These are phyloP conservation scores for Agrotis puta DNA, from an alignment of 2,888 invertebrate species.

Conservation along the genomic window DNA sequence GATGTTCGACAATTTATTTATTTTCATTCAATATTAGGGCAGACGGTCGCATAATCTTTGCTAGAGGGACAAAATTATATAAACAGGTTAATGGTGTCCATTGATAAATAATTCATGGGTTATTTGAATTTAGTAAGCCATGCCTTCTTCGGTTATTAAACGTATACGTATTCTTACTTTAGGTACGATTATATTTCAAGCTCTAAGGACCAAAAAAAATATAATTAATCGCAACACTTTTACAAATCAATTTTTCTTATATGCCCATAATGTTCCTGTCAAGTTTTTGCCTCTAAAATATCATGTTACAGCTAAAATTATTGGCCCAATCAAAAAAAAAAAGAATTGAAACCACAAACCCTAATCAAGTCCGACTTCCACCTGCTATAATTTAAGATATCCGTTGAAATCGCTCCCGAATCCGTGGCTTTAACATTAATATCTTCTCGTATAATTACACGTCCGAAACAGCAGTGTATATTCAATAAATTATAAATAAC, in stretches of 20 bases:
- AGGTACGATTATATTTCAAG: not conserved
- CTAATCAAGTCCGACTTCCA: constrained; percentile 19
- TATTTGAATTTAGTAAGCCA: constrained; percentile 35
- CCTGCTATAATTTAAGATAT: constrained; percentile 48
- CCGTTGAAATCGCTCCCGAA: constrained; percentile 53
- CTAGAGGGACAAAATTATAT: constrained; percentile 56
- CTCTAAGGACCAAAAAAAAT: not conserved
- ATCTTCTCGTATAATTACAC: constrained; percentile 51
- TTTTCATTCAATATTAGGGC: constrained; percentile 42
- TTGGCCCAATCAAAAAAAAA: constrained; percentile 5
- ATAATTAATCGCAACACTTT: not conserved
- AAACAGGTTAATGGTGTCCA: constrained; percentile 36
- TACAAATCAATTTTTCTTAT: not conserved
- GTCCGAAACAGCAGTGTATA: constrained; percentile 44
- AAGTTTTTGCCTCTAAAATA: constrained; percentile 9
- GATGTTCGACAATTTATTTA: constrained; percentile 15
- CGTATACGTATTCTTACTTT: constrained; percentile 8
- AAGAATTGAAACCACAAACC: constrained; percentile 11
- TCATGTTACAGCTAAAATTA: constrained; percentile 1
- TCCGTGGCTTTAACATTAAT: constrained; percentile 45
- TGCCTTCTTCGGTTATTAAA: constrained; percentile 26
- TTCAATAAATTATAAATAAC: constrained; percentile 61
- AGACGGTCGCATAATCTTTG: constrained; percentile 44
- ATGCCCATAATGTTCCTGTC: constrained; percentile 14
- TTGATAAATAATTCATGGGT: constrained; percentile 51